A percentile compares a stretch with the other conserved stretches of the same genome.
phyloP scores from a whole-genome alignment of 1,140 invertebrate species.

The Leptinotarsa defecta region DNA sequence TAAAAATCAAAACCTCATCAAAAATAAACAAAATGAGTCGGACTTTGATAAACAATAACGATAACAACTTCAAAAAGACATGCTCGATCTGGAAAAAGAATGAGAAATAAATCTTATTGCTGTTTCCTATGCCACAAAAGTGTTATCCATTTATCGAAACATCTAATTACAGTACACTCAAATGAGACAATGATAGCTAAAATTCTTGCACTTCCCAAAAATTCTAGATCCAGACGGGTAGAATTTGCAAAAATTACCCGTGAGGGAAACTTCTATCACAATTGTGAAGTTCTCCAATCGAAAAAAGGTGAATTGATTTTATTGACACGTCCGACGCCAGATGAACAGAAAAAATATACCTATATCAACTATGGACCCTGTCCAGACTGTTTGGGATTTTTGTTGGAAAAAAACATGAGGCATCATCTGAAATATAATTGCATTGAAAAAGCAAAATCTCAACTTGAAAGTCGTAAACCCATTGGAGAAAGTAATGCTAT shows the following conservation, averaged over 20 bases:
- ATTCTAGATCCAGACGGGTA: background rate
- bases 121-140: slow-evolving; percentile 25
- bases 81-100: slow-evolving; percentile 13
- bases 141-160: background rate
- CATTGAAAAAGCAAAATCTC: background rate
- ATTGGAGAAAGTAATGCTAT: slow-evolving; percentile 10
- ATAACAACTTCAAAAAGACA: background rate
- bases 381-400: slow-evolving; percentile 5
- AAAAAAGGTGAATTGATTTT: slow-evolving; percentile 11
- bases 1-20: background rate
- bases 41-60: background rate
- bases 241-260: background rate
- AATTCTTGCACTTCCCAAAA: slow-evolving; percentile 20
- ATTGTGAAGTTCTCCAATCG: slow-evolving; percentile 19
- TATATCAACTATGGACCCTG: slow-evolving; percentile 27
- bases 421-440: slow-evolving; percentile 2
- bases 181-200: slow-evolving; percentile 21
- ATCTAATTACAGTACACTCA: slow-evolving; percentile 6
- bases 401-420: slow-evolving; percentile 9
- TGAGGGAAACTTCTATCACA: slow-evolving; percentile 7
- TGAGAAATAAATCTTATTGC: slow-evolving; percentile 11
- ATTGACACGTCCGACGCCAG: background rate
- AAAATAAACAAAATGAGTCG: background rate
- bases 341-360: background rate
- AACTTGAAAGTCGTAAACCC: background rate